Evolutionary conservation across 2,113 vertebrate species (phyloP).

Genomic region (Dipodomys stephensi): DNA sequence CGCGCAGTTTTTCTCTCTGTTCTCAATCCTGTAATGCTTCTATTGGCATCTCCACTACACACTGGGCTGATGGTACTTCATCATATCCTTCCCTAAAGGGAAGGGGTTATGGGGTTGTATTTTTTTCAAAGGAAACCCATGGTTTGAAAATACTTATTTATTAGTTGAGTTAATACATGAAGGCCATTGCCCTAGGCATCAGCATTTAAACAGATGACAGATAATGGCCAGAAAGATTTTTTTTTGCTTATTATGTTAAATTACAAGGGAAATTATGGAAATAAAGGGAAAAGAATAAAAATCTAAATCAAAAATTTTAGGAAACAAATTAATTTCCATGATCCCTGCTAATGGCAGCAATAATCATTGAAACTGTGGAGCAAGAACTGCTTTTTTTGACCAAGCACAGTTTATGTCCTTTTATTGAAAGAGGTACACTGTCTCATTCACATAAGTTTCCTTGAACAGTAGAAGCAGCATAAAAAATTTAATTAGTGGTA

Average conservation of each 20-base stretch:
- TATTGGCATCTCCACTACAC: slow-evolving; percentile 8
- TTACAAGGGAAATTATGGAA: neutral
- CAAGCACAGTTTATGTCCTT: neutral
- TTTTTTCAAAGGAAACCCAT: slow-evolving; percentile 11
- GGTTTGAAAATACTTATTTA: slow-evolving; percentile 11
- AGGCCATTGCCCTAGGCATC: slow-evolving; percentile 1
- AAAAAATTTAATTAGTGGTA: neutral
- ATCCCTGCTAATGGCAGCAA: slow-evolving; percentile 17
- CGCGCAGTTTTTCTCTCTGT: neutral
- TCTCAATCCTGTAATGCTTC: neutral
- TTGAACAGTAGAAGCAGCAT: neutral
- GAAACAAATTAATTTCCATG: neutral
- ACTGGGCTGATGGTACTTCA: neutral
- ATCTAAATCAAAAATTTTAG: neutral
- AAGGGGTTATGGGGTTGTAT: neutral
- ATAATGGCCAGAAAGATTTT: neutral
- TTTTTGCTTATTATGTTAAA: neutral
- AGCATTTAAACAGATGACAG: neutral
- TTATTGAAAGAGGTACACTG: neutral
- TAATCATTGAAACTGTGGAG: neutral
- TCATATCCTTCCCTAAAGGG: neutral
- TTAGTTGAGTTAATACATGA: neutral
- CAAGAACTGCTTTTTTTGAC: neutral
- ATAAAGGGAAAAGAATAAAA: neutral
- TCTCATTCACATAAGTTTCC: neutral